Base-by-base conservation (phyloP, 2,888 invertebrate species). In the Sisyra terminalis region DNA sequence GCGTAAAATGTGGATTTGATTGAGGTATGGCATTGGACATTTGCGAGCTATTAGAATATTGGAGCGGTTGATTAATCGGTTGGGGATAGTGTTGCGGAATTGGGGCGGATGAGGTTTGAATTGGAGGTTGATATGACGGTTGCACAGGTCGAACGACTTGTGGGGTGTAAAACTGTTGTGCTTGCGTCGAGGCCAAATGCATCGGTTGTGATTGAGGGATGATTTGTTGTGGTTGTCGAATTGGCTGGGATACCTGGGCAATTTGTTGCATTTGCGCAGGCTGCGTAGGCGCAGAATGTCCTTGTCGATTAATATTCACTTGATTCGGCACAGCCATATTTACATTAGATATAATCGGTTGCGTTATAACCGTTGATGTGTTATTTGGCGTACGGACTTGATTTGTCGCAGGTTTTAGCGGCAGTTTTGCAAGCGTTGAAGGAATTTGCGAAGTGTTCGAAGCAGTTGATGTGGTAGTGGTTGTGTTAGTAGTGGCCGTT, bases 351-450 rank as follows among this genome's bases (percentile, higher is more conserved):
- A 24, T 5, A 5, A 24, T n/a, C 7, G 3, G 17, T 7, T 10
- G 30, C 3, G 34, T 7, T 40, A 30, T 7, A 10, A 8, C n/a
- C 3, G 11, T 34, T n/a, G 39, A 16, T 16, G 44, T 17, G 36
- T 43, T 24, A 11, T 17, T 24, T 44, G 44, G 10, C 14, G 44
- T 29, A 18, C 36, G 17, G 44, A 48, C 39, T 48, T 45, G 43
- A 46, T 46, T 35, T 48, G 49, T 13, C 39, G 43, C 41, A 48
- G 48, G 30, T 45, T 45, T 35, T 48, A 49, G 37, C 24, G 24
- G 24, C 7, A 24, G 24, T 24, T 24, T 24, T 5, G 24, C 24
- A 7, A 24, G 24, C 24, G 24, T 24, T 24, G 24, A 7, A 5
- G 24, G 24, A 24, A 24, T 7, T 24, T 24, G 24, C 24, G 24